Evolutionary conservation across 2,797 vertebrate species (phyloP).

Genomic region (Delichon dasypus): DNA sequence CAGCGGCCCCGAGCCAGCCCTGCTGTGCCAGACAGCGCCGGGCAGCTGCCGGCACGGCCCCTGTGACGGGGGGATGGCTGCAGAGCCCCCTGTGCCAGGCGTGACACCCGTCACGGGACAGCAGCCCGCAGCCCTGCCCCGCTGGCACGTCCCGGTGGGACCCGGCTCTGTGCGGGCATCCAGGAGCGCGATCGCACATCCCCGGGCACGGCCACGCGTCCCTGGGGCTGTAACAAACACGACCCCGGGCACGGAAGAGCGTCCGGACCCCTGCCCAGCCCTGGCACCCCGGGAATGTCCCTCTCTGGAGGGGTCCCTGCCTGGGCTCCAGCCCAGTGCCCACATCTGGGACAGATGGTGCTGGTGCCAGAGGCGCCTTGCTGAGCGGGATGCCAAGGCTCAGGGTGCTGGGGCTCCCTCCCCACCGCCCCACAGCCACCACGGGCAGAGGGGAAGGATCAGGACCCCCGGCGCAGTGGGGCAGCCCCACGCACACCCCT

Average conservation of each 20-base stretch:
- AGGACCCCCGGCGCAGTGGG: fast-evolving
- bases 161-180: neutral
- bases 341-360: fast-evolving
- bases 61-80: fast-evolving
- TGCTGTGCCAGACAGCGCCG: fast-evolving
- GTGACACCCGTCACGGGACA: fast-evolving
- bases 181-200: fast-evolving
- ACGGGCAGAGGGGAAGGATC: no score
- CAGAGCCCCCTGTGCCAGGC: fast-evolving
- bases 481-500: no score
- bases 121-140: neutral
- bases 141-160: fast-evolving
- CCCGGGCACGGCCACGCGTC: fast-evolving
- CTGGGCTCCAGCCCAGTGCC: neutral
- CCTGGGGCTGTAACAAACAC: neutral
- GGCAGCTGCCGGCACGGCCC: neutral
- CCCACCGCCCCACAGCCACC: neutral
- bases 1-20: neutral
- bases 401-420: neutral
- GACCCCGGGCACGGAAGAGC: fast-evolving
- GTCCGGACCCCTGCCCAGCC: neutral
- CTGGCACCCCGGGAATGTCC: fast-evolving
- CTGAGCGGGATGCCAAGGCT: fast-evolving
- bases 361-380: fast-evolving
- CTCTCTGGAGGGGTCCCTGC: neutral